A percentile compares a stretch with the other conserved stretches of the same genome.
These are phyloP conservation scores for Paedocypris sp. DNA, from an alignment of 2,113 vertebrate genomes.

Conservation along the genomic window DNA sequence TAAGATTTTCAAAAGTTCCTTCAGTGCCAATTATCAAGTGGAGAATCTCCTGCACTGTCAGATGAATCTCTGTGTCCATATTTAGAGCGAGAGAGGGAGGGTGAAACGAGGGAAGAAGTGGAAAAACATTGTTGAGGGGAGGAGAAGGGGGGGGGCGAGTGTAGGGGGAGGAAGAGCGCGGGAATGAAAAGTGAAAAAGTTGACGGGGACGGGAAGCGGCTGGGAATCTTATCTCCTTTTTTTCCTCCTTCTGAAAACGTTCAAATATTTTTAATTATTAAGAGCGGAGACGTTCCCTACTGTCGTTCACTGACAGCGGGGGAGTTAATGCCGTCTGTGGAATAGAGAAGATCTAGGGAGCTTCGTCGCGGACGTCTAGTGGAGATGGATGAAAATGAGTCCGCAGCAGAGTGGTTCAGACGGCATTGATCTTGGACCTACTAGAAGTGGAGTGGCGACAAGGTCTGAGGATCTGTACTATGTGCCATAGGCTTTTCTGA, in stretches of 20 bases:
- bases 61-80: neutral
- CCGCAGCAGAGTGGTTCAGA: neutral
- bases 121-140: neutral
- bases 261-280: too few species aligned
- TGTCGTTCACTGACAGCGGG: too few species aligned
- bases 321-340: neutral
- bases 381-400: constrained; percentile 15
- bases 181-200: neutral
- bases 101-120: neutral
- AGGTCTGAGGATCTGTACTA: neutral
- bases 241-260: too few species aligned
- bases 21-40: neutral
- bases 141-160: constrained; percentile 1
- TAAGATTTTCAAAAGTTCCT: neutral
- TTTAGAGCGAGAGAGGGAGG: constrained; percentile 13
- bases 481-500: too few species aligned
- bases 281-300: too few species aligned
- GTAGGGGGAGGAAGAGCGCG: neutral
- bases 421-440: neutral
- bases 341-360: neutral
- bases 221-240: too few species aligned
- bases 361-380: neutral
- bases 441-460: neutral
- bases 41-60: constrained; percentile 1
- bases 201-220: neutral